Base-by-base conservation (phyloP, 2,888 invertebrate species). In the Plebejus anna region DNA sequence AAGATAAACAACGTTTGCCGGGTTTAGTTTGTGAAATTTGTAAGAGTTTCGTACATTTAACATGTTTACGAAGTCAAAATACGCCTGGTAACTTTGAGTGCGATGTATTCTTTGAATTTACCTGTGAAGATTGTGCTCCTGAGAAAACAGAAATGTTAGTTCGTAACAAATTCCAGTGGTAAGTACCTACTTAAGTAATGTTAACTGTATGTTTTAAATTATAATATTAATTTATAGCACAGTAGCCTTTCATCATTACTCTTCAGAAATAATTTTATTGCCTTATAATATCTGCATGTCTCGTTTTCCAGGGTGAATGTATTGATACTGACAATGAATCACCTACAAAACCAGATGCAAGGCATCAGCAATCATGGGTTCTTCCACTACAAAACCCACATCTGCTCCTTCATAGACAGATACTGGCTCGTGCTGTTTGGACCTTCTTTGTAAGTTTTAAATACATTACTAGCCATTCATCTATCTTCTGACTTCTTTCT, bases 311-410 rank as follows among this genome's bases (percentile, higher is more conserved):
- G 96, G 97, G 94, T 97, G 0, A 96, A 96, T 85, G 95, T 96
- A 1, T 95, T 98, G 5, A 93, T 96, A 51, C 85, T 98, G 79
- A 95, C 96, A 0, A 87, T 98, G n/a, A 96, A 97, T 84, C 97
- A 98, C 89, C 90, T 98, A 36, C 95, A 96, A 80, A 94, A 95
- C 36, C 96, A 96, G 81, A 96, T 96, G 0, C 95, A 95, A 13
- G 96, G 97, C 1, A 95, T 97, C 77, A 97, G 97, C 79, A 96
- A 96, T 85, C 95, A 96, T 84, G 98, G 98, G 2, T 98, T 96
- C 89, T 98, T 97, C 84, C 97, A 97, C 86, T 98, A 97, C 96
- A 96, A 97, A 83, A 96, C 96, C 4, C 97, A 98, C 84, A 96
- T 98, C 75, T 96, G 96, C 77, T 95, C 95, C 47, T 97, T 97